Percentiles rank a stretch among this genome's conserved stretches.
Evolutionary conservation across 2,797 vertebrate genomes (phyloP).

Genomic region (Myiotriccus ornatus): DNA sequence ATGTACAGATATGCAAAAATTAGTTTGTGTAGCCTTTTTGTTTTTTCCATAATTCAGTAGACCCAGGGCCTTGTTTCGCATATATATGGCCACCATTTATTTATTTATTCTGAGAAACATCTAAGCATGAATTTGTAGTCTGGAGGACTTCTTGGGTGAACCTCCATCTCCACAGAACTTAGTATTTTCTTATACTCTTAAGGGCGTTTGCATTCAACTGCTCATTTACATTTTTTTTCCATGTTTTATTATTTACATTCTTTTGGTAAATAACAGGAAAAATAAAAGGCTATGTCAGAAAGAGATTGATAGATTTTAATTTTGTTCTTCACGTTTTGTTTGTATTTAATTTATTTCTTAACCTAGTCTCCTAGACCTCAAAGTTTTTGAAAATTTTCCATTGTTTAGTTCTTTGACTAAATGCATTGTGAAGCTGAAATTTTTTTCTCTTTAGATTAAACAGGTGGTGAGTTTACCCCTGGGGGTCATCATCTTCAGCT

Average conservation of each 20-base stretch:
- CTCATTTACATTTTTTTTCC: neutral
- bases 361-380: neutral
- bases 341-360: neutral
- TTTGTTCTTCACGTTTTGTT: neutral
- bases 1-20: neutral
- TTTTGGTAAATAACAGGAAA: neutral
- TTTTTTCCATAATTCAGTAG: neutral
- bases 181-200: neutral
- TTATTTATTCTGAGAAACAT: neutral
- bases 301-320: neutral
- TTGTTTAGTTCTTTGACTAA: neutral
- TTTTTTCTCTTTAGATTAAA: neutral
- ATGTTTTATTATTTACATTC: neutral
- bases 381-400: neutral
- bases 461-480: neutral
- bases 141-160: neutral
- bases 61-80: fast-evolving
- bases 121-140: neutral
- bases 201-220: neutral
- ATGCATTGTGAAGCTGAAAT: neutral
- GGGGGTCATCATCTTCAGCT: neutral
- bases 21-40: neutral
- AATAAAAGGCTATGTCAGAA: neutral
- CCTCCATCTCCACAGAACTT: neutral
- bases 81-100: neutral